A percentile compares a stretch with the other conserved stretches of the same genome.
phyloP scores from a whole-genome alignment of 2,888 invertebrate genomes.

The Yponomeuta cagnagella region DNA sequence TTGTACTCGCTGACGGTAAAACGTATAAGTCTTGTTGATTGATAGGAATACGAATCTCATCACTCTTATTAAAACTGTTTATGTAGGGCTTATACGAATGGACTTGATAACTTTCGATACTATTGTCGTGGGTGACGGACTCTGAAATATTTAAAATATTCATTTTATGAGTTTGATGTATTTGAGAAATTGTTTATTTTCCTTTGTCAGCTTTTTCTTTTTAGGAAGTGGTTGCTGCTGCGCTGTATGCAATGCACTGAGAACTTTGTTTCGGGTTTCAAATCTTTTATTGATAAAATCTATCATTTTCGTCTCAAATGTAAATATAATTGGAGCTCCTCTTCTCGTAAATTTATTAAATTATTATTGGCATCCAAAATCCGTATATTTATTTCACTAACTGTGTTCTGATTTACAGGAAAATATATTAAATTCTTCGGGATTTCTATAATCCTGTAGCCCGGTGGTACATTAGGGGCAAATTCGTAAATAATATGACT shows the following conservation, averaged over 20 bases:
- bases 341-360: slow-evolving; percentile 18
- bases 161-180: slow-evolving; percentile 9
- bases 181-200: slow-evolving; percentile 17
- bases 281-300: slow-evolving; percentile 16
- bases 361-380: slow-evolving; percentile 18
- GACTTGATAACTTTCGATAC: background rate
- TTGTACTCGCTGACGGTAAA: slow-evolving; percentile 18
- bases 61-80: too few relatives aligned
- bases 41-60: too few relatives aligned
- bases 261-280: background rate
- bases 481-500: slow-evolving; percentile 16
- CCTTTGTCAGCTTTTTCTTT: slow-evolving; percentile 17
- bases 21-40: too few relatives aligned
- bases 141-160: slow-evolving; percentile 2
- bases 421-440: slow-evolving; percentile 8
- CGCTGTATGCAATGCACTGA: slow-evolving; percentile 15
- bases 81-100: slow-evolving; percentile 21
- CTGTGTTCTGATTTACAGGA: slow-evolving; percentile 12
- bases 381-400: slow-evolving; percentile 14
- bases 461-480: slow-evolving; percentile 17
- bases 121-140: too few relatives aligned
- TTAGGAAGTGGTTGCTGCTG: slow-evolving; percentile 5
- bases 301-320: slow-evolving; percentile 19
- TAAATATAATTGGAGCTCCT: slow-evolving; percentile 19
- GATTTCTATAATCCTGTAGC: slow-evolving; percentile 10